Evolutionary conservation across 2,797 vertebrate genomes (phyloP), one percentile per base, ranked within the genome.

Genomic region (Cuculus canorus): DNA sequence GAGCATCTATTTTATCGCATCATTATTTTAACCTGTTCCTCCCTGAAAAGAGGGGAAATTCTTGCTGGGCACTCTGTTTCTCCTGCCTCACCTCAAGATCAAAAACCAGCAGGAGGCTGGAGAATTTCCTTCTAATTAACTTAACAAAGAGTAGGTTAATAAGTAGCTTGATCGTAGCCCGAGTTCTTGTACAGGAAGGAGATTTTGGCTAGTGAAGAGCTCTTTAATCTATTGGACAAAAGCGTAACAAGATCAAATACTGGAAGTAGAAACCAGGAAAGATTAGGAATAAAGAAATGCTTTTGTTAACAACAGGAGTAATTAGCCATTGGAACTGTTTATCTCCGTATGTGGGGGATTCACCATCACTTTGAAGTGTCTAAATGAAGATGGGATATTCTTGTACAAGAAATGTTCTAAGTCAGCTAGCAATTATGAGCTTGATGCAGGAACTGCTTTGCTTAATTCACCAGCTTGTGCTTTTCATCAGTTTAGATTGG

Each of bases 361-460:
- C 92, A 54, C 88, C 52, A 63, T 89, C 82, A 61, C 96, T 96
- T 95, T 96, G 93, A 97, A 96, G 88, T 81, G 88, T 75, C 86
- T 96, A 93, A 96, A 96, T 96, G 95, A 96, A 91, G 95, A 95
- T 37, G 81, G 76, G 93, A 92, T 97, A 90, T 96, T 96, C 94
- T 96, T 17, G 72, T 96, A 94, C 81, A 76, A 96, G 90, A 93
- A 96, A 96, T 96, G 92, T 93, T 97, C 93, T 45, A 96, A 95
- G 95, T 96, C 94, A 95, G 92, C 96, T 95, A 47, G 95, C 79
- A 95, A 95, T 96, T 96, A 95, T 15, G 80, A 90, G 88, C 89
- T 63, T 89, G 84, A 84, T 96, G 82, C 83, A 94, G 82, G 82
- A 95, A 85, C 86, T 96, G 91, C 95, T 95, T 94, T 88, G 92